Conservation (phyloP, 2,113 vertebrate genomes). For the Dromas ardeola region DNA sequence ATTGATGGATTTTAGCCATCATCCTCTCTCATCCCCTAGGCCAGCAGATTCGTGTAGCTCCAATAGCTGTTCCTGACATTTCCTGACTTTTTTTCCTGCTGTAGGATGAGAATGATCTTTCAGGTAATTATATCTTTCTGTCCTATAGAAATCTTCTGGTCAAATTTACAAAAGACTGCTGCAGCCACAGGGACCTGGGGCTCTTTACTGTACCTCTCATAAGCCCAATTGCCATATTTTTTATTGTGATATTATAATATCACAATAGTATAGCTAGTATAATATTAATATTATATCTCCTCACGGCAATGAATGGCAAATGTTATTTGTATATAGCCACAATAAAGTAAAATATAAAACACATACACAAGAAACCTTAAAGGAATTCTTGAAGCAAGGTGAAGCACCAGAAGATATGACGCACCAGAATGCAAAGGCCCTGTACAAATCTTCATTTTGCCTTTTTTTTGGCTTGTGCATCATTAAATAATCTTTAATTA, state of each 20-base stretch:
- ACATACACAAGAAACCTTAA: not conserved
- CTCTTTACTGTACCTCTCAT: not conserved
- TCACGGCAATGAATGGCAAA: not conserved
- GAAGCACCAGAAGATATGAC: not conserved
- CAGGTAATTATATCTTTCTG: not conserved
- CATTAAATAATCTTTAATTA: not conserved
- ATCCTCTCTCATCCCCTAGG: not conserved
- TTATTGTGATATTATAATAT: not conserved
- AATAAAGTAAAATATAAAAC: not conserved
- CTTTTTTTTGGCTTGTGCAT: not conserved
- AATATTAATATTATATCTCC: not conserved
- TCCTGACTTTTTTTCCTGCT: not conserved
- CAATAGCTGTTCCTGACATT: not conserved
- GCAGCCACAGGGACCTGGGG: not conserved
- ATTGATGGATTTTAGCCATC: not conserved
- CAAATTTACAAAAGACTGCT: not conserved
- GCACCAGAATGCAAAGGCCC: not conserved
- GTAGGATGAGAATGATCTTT: not conserved
- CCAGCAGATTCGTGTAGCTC: not conserved
- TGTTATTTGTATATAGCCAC: not conserved
- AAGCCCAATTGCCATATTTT: not conserved
- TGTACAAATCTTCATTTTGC: not conserved
- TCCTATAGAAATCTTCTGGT: not conserved
- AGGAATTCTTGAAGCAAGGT: not conserved
- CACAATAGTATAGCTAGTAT: too few relatives aligned